A percentile compares a stretch with the other conserved stretches of the same genome.
Evolutionary conservation across 2,113 vertebrate species (phyloP).

Genomic region (Passerina amoena): DNA sequence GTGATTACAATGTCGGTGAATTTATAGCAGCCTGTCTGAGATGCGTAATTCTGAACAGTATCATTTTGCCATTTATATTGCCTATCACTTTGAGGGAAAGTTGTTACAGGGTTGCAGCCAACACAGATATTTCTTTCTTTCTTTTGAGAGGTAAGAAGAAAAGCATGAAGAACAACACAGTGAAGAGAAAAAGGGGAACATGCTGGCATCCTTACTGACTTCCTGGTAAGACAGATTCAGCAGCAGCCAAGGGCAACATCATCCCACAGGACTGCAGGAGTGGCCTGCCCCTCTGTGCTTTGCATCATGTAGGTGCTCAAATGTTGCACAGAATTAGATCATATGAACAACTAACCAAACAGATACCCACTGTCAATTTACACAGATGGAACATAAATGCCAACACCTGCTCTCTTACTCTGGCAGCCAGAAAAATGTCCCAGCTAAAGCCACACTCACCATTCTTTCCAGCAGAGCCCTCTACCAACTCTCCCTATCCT

Average conservation of each 20-base stretch:
- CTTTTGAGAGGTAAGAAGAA: not conserved
- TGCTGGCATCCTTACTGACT: not conserved
- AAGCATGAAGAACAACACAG: not conserved
- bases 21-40: not conserved
- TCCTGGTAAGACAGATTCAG: not conserved
- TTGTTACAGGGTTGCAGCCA: slow-evolving; percentile 2
- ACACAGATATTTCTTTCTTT: slow-evolving; percentile 12
- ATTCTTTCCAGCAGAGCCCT: not conserved
- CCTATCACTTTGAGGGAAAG: slow-evolving; percentile 3
- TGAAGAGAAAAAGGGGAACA: not conserved
- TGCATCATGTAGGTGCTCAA: not conserved
- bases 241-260: slow-evolving; percentile 8
- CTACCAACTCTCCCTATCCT: not conserved
- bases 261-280: not conserved
- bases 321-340: not conserved
- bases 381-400: not conserved
- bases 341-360: not conserved
- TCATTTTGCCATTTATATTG: slow-evolving; percentile 23
- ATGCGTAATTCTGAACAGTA: slow-evolving; percentile 15
- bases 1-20: not conserved
- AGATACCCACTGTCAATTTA: not conserved
- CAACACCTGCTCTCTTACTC: not conserved
- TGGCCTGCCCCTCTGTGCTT: not conserved
- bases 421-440: not conserved
- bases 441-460: not conserved